Evolutionary conservation across 1,140 invertebrate genomes (phyloP), one percentile per base, ranked within the genome.

Genomic region (Pissodes strobi): DNA sequence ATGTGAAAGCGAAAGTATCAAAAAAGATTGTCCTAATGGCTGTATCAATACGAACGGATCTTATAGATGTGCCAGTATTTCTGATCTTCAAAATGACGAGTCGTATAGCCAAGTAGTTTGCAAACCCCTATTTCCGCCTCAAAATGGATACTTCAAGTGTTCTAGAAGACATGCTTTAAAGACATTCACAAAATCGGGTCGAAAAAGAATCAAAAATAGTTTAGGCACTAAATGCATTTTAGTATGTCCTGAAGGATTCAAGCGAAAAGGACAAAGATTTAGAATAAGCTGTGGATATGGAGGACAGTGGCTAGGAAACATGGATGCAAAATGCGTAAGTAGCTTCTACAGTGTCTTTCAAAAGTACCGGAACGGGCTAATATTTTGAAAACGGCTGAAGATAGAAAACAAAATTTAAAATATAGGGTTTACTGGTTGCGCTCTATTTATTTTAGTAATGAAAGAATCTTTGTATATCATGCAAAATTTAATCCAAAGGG

Each of bases 31-130:
- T 18, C 27, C 27, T 12, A 8, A 37, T 15, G 25, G 45, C 10
- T 60, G 57, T 12, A 19, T 49, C 5, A 60, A 72, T 45, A 68
- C 66, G 4, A 8, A 59, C 9, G 70, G 70, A 17, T 72, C 70
- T 0, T 72, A 70, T 39, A 37, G 21, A 10, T 66, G 64, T 21
- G 30, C 30, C 30, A 49, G 10, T 22, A 37, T 43, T 9, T 13
- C 53, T 21, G 34, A 49, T 25, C 17, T 48, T 15, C 65, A 67
- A 63, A 67, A 43, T 12, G 58, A 64, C 38, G 19, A 37, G 23
- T 13, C 51, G 23, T 25, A 18, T 4, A 17, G 43, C 19, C 15
- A 55, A 12, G 18, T 64, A 2, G 21, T 38, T 9, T 69, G 67
- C 41, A 61, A 46, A 37, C 49, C 58, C 9, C 43, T 69, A 25